Evolutionary conservation across 1,140 invertebrate genomes (phyloP).

Genomic region (Ceratosolen solmsi): DNA sequence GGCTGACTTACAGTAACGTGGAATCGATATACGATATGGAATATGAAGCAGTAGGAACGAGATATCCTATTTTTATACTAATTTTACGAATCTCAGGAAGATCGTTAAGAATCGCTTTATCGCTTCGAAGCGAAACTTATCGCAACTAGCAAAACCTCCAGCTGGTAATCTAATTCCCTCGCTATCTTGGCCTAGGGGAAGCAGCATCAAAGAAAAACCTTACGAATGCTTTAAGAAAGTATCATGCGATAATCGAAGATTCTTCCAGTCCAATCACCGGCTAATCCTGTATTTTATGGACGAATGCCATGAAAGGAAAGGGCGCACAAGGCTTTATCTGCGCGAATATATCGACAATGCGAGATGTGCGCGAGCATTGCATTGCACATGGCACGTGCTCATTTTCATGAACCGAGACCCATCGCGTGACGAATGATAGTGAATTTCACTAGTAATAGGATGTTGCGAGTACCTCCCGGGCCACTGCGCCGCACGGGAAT

Average conservation of each 20-base stretch:
- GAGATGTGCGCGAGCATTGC: neutral
- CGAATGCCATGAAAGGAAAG: conserved; percentile 41
- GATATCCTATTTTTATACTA: neutral
- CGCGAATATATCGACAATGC: neutral
- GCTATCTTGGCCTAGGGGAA: neutral
- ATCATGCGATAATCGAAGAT: conserved; percentile 20
- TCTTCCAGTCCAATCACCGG: neutral
- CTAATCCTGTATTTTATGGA: conserved; percentile 32
- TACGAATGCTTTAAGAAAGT: conserved; percentile 37
- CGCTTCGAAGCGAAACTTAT: neutral
- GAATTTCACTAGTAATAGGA: conserved; percentile 50
- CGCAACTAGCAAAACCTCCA: neutral
- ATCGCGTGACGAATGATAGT: conserved; percentile 50
- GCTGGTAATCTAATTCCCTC: conserved; percentile 37
- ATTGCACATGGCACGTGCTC: conserved; percentile 36
- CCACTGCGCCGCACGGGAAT: neutral
- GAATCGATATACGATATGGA: no score
- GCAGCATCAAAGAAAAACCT: conserved; percentile 22
- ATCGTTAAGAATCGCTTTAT: neutral
- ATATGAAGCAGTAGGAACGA: no score
- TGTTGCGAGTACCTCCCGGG: conserved; percentile 24
- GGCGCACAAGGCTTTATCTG: conserved; percentile 30
- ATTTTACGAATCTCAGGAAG: neutral
- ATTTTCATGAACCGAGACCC: conserved; percentile 1
- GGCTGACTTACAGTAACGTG: no score